Base-by-base conservation (phyloP, 2,888 invertebrate species). In the Bimastos eiseni region DNA sequence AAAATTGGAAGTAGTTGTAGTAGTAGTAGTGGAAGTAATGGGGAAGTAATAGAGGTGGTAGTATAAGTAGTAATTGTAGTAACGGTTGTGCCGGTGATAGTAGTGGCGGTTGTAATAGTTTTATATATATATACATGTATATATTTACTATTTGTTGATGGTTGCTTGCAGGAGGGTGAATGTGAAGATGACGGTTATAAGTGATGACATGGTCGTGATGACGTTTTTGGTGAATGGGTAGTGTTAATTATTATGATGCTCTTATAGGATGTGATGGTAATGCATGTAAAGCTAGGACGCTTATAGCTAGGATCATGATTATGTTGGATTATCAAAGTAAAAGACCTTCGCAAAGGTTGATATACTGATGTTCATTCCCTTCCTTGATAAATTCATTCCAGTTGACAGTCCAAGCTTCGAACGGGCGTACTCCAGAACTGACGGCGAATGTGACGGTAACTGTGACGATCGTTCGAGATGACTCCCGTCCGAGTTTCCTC, bases 391-490 rank as follows among this genome's bases (percentile, higher is more conserved):
- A 36, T 24, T 86, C 19, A 89, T 84, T 90, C 1, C 90, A 93
- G 93, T 89, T 93, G 36, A 55, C 84, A 36, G 89, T 92, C 34
- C 55, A 89, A 24, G 93, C 92, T 13, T 84, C 91, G 6, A 92
- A 92, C 37, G 91, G 91, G 30, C 90, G 92, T 24, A 91, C 91
- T 15, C 92, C 91, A 8, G 90, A 88, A 17, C 92, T 93, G 86
- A 93, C 91, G 8, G 93, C 90, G 70, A 93, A 93, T 17, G 92
- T 93, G 0, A 92, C 92, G n/a, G 92, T 94, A 0, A 91, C 86
- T 5, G 92, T 95, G n/a, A 92, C 86, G 8, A 93, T 94, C 4
- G 91, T 91, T 0, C 91, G 93, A 30, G 93, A 93, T 44, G 91
- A 91, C 41, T 91, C 92, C 24, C 83, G 49, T 24, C 93, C 93